Conservation (phyloP, 2,113 vertebrate species). For the Podarcis raffonei region DNA sequence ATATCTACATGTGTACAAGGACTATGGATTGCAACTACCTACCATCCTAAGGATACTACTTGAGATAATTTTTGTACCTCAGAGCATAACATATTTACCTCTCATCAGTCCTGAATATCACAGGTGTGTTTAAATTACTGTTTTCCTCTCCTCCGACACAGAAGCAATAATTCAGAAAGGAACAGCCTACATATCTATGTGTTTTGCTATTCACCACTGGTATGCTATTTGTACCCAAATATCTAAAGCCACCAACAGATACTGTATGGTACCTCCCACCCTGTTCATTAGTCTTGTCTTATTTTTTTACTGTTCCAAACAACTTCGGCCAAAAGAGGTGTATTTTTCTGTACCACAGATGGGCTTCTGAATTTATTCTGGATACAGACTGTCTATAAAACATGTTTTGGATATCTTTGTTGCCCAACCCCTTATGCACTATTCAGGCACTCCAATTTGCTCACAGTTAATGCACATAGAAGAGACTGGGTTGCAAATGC, state of each 20-base stretch:
- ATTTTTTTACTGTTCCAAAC: background rate
- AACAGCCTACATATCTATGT: background rate
- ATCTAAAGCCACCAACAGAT: background rate
- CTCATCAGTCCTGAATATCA: background rate
- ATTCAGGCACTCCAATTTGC: background rate
- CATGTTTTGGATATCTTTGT: background rate
- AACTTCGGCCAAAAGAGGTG: background rate
- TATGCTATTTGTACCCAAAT: background rate
- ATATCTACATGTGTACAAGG: slow-evolving; percentile 41
- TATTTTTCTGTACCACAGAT: background rate
- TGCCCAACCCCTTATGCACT: background rate
- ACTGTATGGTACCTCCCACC: background rate
- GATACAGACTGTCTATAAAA: background rate
- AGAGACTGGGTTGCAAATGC: background rate
- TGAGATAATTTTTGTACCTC: background rate
- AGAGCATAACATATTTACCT: background rate
- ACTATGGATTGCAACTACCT: slow-evolving; percentile 16
- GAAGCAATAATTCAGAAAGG: background rate
- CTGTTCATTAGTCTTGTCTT: too few relatives aligned
- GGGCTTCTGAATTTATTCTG: background rate
- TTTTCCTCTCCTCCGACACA: background rate
- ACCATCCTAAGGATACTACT: background rate
- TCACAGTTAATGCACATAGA: background rate
- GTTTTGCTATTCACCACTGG: background rate
- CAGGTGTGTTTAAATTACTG: background rate